Evolutionary conservation across 2,113 vertebrate genomes (phyloP).

Genomic region (Rattus rattus): DNA sequence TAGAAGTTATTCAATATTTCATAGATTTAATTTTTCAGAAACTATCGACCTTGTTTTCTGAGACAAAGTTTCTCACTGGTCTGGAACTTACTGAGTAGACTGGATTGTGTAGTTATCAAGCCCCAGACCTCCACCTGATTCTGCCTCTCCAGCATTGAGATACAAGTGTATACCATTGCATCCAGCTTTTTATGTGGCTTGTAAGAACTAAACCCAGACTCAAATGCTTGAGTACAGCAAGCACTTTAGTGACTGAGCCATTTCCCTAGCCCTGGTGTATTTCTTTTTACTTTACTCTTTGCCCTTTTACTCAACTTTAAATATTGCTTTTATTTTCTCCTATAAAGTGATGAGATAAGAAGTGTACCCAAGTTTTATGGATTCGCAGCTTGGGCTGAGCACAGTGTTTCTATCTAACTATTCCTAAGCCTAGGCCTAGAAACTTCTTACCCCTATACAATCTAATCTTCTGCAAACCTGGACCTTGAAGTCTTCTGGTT

Average conservation of each 20-base stretch:
- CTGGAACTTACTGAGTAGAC: not conserved
- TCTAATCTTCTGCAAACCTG: too few relatives aligned
- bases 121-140: not conserved
- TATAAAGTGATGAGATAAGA: too few relatives aligned
- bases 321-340: too few relatives aligned
- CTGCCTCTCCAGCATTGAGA: not conserved
- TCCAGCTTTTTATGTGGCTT: not conserved
- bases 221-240: not conserved
- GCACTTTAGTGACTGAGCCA: not conserved
- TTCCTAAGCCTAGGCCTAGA: too few relatives aligned
- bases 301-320: not conserved
- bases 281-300: not conserved
- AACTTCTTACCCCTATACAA: too few relatives aligned
- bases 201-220: not conserved
- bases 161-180: not conserved
- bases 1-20: slow-evolving; percentile 22
- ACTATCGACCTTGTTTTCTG: not conserved
- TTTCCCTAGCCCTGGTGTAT: not conserved
- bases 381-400: too few relatives aligned
- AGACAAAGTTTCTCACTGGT: not conserved
- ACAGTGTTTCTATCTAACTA: too few relatives aligned
- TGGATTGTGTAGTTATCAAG: not conserved
- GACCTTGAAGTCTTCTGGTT: too few relatives aligned
- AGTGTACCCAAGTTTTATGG: too few relatives aligned
- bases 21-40: not conserved